Evolutionary conservation across 2,888 invertebrate genomes (phyloP).

Genomic region (Rotaria socialis): DNA sequence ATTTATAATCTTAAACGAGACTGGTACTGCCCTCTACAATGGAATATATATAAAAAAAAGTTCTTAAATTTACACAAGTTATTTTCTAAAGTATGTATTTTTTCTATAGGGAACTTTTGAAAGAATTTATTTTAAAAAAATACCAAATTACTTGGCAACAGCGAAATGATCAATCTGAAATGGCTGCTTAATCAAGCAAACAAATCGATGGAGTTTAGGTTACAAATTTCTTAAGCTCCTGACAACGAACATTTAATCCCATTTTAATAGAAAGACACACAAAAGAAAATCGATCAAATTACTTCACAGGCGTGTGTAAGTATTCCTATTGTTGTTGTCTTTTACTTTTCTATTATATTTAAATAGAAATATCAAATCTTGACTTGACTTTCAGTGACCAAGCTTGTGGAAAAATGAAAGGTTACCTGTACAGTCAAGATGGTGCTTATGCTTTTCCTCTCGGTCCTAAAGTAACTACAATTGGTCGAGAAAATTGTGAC

Average conservation of each 20-base stretch:
- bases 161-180: not conserved
- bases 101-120: not conserved
- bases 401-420: constrained; percentile 1
- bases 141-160: not conserved
- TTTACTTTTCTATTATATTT: not conserved
- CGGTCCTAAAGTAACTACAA: constrained; percentile 57
- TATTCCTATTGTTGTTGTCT: not conserved
- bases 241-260: not conserved
- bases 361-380: not conserved
- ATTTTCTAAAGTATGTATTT: not conserved
- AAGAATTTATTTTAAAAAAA: not conserved
- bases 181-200: not conserved
- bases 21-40: not conserved
- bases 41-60: not conserved
- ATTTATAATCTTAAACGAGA: not conserved
- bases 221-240: not conserved
- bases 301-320: not conserved
- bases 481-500: constrained; percentile 59
- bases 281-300: constrained; percentile 9
- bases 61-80: not conserved
- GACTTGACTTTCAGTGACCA: not conserved
- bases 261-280: not conserved
- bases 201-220: not conserved
- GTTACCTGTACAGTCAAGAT: constrained; percentile 43
- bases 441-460: constrained; percentile 50